Percentiles rank a stretch among this genome's conserved stretches.
Evolutionary conservation across 2,113 vertebrate species (phyloP).

Genomic region (Pionites leucogaster): DNA sequence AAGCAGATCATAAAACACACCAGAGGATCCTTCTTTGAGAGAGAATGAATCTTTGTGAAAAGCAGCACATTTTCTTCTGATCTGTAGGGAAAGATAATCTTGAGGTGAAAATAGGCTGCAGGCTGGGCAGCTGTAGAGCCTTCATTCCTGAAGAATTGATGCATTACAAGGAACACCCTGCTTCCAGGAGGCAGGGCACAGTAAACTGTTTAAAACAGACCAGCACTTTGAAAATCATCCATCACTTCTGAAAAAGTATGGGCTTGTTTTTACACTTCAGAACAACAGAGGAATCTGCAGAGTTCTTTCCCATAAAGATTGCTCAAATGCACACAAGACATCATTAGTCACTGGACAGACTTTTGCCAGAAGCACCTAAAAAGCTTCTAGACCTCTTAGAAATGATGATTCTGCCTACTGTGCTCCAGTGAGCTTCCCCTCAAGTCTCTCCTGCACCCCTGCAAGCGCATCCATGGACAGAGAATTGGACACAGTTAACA

Average conservation of each 20-base stretch:
- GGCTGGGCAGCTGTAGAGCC: not conserved
- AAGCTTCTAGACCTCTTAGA: not conserved
- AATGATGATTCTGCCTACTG: not conserved
- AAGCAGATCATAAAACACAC: not conserved
- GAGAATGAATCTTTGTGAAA: not conserved
- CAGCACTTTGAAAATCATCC: not conserved
- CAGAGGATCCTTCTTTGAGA: not conserved
- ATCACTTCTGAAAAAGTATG: not conserved
- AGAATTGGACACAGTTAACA: not conserved
- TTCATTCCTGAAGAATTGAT: not conserved
- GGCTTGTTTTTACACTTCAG: not conserved
- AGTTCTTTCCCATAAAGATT: not conserved
- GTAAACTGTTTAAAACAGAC: not conserved
- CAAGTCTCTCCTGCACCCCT: not conserved
- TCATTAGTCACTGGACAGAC: not conserved
- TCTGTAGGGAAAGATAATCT: not conserved
- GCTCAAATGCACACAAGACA: not conserved
- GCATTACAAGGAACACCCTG: not conserved
- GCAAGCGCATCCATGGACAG: not conserved
- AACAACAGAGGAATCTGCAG: not conserved
- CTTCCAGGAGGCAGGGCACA: fast-evolving
- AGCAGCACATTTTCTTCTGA: not conserved
- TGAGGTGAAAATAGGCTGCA: not conserved
- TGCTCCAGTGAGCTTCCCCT: not conserved
- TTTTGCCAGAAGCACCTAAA: not conserved